phyloP scores from a whole-genome alignment of 1,140 invertebrate species.

The Stenopsyche tienmushanensis region DNA sequence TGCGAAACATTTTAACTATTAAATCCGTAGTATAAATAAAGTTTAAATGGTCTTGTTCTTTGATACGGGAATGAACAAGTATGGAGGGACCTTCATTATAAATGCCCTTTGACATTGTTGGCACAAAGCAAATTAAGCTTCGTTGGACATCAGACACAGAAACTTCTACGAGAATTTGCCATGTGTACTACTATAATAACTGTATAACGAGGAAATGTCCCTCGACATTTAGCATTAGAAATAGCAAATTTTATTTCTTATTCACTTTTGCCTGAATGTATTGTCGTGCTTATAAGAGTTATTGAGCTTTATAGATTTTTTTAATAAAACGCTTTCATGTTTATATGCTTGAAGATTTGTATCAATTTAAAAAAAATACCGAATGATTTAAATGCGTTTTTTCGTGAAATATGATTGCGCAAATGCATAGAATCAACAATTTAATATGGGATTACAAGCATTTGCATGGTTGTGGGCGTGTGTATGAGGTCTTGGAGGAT shows the following conservation, averaged over 20 bases:
- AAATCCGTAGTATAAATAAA: no score
- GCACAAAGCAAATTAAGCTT: slow-evolving; percentile 25
- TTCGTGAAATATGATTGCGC: not conserved
- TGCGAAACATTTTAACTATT: no score
- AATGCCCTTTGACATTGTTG: slow-evolving; percentile 14
- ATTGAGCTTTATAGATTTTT: not conserved
- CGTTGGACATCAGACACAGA: slow-evolving; percentile 21
- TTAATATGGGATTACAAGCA: no score
- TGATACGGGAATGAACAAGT: slow-evolving; percentile 11
- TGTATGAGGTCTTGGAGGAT: not conserved
- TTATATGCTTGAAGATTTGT: no score
- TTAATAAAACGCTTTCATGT: not conserved
- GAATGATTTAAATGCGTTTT: not conserved
- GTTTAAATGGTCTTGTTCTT: not conserved
- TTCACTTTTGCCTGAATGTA: no score
- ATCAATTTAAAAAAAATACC: no score
- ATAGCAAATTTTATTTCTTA: no score
- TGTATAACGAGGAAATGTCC: not conserved
- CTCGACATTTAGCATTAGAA: not conserved
- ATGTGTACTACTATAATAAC: not conserved
- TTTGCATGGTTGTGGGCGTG: not conserved
- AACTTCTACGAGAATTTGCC: slow-evolving; percentile 15
- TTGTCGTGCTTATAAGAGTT: no score
- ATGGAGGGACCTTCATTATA: slow-evolving; percentile 10
- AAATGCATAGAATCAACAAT: not conserved